Base-by-base conservation (phyloP, 1,140 invertebrate genomes). In the Lordiphosa collinella region DNA sequence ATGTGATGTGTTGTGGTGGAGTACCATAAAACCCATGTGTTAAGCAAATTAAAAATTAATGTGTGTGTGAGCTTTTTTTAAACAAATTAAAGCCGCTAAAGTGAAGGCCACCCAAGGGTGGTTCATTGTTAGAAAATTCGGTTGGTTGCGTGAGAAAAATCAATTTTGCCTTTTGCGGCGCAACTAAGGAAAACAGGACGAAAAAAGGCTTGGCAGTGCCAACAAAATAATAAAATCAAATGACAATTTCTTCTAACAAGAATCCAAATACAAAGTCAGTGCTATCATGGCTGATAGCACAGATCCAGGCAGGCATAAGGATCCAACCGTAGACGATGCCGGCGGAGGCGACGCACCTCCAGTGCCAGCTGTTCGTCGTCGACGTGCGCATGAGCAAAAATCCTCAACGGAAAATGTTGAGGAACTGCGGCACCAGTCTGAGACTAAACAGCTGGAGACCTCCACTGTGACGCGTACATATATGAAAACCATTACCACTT, bases 201-300 rank as follows among this genome's bases (percentile, higher is more conserved):
- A 59, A 47, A 40, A 14, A n/a, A 48, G 52, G 46, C 47, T 32
- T 22, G 18, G 18, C 18, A 22, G 6, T 5, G 18, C 18, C 18
- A 22, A 29, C 9, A 31, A 66, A 58, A 44, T 22, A 57, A 50
- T 46, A 29, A 61, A 57, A 54, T 51, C 62, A 62, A 75, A 86
- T 85, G 80, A 80, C 56, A 78, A 59, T 73, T 78, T 73, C 64
- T 49, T 55, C 29, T 59, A 50, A 56, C 29, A 11, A 70, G 25
- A 53, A 56, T 35, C 55, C 29, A 56, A 74, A 61, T 49, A 69
- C 18, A 59, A 60, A 86, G 74, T 66, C 78, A 55, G 87, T 87
- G 84, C 82, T 66, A 84, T 84, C 67, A 88, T 88, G 86, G 78
- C 78, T 46, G 86, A 88, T 80, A 88, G 65, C 49, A 67, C 67